These are phyloP conservation scores for Triops cancriformis DNA, from an alignment of 1,140 invertebrate species.

Conservation along the genomic window DNA sequence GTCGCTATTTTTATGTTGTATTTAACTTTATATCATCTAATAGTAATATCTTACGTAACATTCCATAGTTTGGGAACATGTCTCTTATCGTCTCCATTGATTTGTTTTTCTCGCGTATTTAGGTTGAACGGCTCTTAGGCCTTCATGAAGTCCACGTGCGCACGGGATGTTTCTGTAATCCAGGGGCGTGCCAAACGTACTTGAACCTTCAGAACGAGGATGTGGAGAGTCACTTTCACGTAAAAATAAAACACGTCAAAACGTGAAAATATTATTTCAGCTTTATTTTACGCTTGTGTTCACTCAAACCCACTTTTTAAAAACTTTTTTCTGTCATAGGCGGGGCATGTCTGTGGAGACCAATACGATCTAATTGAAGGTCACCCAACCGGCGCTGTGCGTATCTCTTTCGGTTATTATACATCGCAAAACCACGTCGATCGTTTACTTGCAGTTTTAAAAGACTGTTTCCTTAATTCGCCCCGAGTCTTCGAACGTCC, in stretches of 20 bases:
- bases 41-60: no score
- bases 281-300: background rate
- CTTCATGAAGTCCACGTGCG: constrained; percentile 76
- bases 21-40: no score
- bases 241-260: constrained; percentile 35
- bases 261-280: background rate
- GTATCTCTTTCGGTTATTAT: constrained; percentile 91
- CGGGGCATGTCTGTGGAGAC: constrained; percentile 89
- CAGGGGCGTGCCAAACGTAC: constrained; percentile 83
- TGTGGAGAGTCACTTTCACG: constrained; percentile 66
- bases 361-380: constrained; percentile 79
- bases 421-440: constrained; percentile 64
- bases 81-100: background rate
- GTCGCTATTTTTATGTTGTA: no score
- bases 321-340: constrained; percentile 46
- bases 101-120: constrained; percentile 34
- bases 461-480: constrained; percentile 45
- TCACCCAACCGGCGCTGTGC: constrained; percentile 78
- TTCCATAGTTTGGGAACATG: background rate
- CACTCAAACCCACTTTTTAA: constrained; percentile 25
- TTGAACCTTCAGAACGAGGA: constrained; percentile 58
- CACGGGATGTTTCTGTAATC: constrained; percentile 94
- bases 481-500: constrained; percentile 1
- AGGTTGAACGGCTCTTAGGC: constrained; percentile 82
- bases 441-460: constrained; percentile 62